These are phyloP conservation scores for Coelopa pilipes DNA, from an alignment of 2,888 invertebrate genomes.

Conservation along the genomic window DNA sequence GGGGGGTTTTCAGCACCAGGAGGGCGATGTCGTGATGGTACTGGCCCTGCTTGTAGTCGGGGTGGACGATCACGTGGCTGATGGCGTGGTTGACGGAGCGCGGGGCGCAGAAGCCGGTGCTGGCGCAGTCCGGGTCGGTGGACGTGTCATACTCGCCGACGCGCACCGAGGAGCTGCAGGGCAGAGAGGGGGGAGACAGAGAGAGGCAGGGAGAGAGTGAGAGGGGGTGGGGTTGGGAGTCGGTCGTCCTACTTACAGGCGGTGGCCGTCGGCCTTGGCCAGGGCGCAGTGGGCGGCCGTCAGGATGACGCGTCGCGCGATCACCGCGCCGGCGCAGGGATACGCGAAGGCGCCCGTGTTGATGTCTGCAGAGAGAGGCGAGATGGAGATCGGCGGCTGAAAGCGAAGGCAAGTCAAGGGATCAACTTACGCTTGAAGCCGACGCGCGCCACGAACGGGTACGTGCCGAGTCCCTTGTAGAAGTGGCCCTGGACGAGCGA, in stretches of 20 bases:
- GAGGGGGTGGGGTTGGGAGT: neutral
- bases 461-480: constrained; percentile 77
- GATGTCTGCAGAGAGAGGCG: constrained; percentile 68
- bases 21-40: constrained; percentile 80
- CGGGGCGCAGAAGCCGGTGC: constrained; percentile 77
- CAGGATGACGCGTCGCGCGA: constrained; percentile 72
- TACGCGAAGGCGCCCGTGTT: constrained; percentile 76
- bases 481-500: constrained; percentile 75
- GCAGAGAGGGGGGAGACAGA: neutral
- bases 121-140: constrained; percentile 80
- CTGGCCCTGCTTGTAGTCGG: constrained; percentile 76
- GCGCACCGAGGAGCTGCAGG: constrained; percentile 74
- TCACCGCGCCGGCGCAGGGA: constrained; percentile 81
- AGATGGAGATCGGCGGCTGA: neutral
- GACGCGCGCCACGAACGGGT: constrained; percentile 81
- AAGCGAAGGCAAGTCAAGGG: neutral
- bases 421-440: constrained; percentile 78
- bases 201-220: neutral
- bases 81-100: constrained; percentile 78
- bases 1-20: constrained; percentile 75
- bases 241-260: constrained; percentile 73
- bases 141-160: constrained; percentile 80
- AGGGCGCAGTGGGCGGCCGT: constrained; percentile 85
- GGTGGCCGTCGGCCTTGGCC: constrained; percentile 80
- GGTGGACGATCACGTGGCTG: constrained; percentile 81